A percentile compares a stretch with the other conserved stretches of the same genome.
phyloP scores from a whole-genome alignment of 2,113 vertebrate species.

The Gavia stellata region DNA sequence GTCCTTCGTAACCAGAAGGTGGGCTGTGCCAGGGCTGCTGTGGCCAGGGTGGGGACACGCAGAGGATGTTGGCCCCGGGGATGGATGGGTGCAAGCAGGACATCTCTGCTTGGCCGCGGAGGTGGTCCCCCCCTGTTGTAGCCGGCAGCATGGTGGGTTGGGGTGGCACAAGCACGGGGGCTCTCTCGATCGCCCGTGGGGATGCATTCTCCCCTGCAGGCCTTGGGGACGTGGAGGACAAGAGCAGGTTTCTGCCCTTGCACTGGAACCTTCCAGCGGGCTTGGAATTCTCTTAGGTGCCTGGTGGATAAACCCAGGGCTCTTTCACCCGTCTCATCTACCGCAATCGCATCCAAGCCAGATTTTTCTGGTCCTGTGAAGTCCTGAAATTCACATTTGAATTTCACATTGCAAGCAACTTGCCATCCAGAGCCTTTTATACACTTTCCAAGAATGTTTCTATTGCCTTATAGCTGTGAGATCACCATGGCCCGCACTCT shows the following conservation, averaged over 20 bases:
- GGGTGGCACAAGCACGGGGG: rapidly evolving
- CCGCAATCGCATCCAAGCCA: rapidly evolving
- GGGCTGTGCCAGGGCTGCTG: neutral
- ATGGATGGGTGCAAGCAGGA: neutral
- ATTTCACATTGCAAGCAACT: neutral
- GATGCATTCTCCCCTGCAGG: neutral
- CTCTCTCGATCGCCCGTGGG: rapidly evolving
- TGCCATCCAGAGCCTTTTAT: neutral
- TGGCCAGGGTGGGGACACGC: rapidly evolving
- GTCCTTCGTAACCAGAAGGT: rapidly evolving
- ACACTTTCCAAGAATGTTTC: neutral
- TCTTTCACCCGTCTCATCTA: neutral
- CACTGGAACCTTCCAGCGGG: neutral
- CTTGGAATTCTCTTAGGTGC: neutral
- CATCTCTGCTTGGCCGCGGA: neutral
- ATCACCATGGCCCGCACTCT: rapidly evolving
- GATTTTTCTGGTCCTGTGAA: neutral
- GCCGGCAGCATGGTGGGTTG: rapidly evolving
- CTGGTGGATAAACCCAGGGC: neutral
- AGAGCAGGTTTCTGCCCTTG: neutral
- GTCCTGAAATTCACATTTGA: neutral
- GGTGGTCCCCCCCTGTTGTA: rapidly evolving
- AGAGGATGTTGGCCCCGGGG: rapidly evolving
- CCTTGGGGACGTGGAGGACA: neutral
- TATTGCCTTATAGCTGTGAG: neutral